These are phyloP conservation scores for Drosophila aldrichi DNA, from an alignment of 2,888 invertebrate species.

Conservation along the genomic window DNA sequence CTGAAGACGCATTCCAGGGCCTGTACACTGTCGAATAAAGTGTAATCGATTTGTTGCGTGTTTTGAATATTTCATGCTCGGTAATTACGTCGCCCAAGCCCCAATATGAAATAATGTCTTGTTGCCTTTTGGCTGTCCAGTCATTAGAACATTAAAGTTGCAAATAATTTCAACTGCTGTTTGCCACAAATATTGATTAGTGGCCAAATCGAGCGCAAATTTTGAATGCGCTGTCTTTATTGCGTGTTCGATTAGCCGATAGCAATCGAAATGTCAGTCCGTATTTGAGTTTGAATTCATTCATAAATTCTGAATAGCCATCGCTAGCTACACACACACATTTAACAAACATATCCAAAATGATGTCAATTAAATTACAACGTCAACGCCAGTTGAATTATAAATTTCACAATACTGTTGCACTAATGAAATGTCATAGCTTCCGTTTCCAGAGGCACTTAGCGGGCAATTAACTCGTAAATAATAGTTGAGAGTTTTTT, in stretches of 20 bases:
- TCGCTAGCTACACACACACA: slow-evolving; percentile 15
- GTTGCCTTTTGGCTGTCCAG: slow-evolving; percentile 8
- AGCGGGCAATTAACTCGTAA: slow-evolving; percentile 46
- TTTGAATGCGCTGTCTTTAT: slow-evolving; percentile 30
- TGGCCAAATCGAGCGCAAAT: slow-evolving; percentile 40
- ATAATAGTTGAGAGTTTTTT: slow-evolving; percentile 24
- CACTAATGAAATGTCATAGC: slow-evolving; percentile 25
- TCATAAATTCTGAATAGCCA: slow-evolving; percentile 39
- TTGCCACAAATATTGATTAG: slow-evolving; percentile 68
- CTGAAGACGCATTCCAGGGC: not conserved
- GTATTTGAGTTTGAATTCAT: slow-evolving; percentile 49
- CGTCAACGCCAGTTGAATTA: slow-evolving; percentile 57
- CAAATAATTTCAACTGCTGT: slow-evolving; percentile 60
- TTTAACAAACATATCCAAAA: slow-evolving; percentile 33
- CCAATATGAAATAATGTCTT: slow-evolving; percentile 12
- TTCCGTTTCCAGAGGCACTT: slow-evolving; percentile 51
- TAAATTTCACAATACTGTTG: not conserved
- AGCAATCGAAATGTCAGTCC: slow-evolving; percentile 18
- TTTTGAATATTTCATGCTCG: slow-evolving; percentile 55
- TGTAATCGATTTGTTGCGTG: slow-evolving; percentile 80
- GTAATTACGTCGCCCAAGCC: slow-evolving; percentile 53
- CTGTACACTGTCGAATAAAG: slow-evolving; percentile 52
- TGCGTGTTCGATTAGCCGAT: slow-evolving; percentile 44
- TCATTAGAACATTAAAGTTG: slow-evolving; percentile 56
- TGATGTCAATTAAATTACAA: slow-evolving; percentile 70